These are phyloP conservation scores for Protonibea diacanthus DNA, from an alignment of 2,797 vertebrate species.

Conservation along the genomic window DNA sequence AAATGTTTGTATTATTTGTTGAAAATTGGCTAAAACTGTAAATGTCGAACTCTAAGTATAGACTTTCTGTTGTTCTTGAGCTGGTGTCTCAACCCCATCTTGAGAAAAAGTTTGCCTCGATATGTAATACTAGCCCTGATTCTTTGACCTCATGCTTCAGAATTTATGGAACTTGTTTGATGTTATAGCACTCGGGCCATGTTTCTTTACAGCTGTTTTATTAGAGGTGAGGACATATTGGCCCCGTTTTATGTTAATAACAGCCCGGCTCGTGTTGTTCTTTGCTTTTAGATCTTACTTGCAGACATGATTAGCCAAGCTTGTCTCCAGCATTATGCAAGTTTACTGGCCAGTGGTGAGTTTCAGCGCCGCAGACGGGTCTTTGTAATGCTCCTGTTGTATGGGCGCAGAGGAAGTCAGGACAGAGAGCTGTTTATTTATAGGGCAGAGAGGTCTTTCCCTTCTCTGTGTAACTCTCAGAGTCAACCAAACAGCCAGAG, in stretches of 20 bases:
- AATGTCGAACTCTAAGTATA: not conserved
- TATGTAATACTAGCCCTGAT: not conserved
- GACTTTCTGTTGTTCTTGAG: not conserved
- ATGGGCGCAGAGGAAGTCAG: constrained; percentile 68
- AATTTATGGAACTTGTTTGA: constrained; percentile 31
- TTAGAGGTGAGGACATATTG: constrained; percentile 29
- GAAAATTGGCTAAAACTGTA: not conserved
- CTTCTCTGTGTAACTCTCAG: constrained; percentile 44
- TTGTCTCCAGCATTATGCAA: constrained; percentile 47
- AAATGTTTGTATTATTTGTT: not conserved
- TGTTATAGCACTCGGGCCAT: too few relatives aligned
- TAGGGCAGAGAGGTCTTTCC: constrained; percentile 70
- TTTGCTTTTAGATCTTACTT: constrained; percentile 39
- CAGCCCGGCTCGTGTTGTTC: constrained; percentile 5
- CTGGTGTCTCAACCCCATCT: not conserved
- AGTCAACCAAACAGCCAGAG: constrained; percentile 58
- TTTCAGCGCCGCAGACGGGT: constrained; percentile 20
- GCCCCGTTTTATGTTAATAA: constrained; percentile 7
- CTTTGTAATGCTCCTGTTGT: constrained; percentile 48
- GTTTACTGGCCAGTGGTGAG: constrained; percentile 37
- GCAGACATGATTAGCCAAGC: constrained; percentile 49
- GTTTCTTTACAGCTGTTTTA: constrained; percentile 40
- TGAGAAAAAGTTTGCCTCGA: not conserved
- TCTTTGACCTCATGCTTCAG: constrained; percentile 34
- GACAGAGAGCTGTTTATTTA: constrained; percentile 74